phyloP scores from a whole-genome alignment of 1,140 invertebrate species.

The Micrasema minimum region DNA sequence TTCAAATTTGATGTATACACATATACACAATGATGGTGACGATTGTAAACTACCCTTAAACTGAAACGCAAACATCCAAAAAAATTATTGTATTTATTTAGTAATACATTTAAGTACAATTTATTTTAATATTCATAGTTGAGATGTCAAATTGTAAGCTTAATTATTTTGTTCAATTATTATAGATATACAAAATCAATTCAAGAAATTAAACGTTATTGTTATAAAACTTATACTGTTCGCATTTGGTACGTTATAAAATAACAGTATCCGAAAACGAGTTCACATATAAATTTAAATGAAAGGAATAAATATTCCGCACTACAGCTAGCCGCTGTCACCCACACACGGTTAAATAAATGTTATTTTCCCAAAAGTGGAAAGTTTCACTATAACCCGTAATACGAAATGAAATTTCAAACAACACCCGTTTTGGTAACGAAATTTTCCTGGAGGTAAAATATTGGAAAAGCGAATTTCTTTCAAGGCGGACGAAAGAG shows the following conservation, averaged over 20 bases:
- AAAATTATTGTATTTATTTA: no score
- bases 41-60: no score
- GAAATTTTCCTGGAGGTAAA: constrained; percentile 40
- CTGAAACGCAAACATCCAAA: no score
- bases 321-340: not conserved
- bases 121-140: no score
- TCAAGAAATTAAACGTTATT: not conserved
- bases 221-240: not conserved
- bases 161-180: no score
- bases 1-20: no score
- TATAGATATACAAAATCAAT: not conserved
- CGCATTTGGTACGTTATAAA: not conserved
- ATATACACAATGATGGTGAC: no score
- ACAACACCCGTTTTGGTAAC: constrained; percentile 44
- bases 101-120: no score
- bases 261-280: not conserved
- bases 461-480: constrained; percentile 40
- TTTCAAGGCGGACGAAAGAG: constrained; percentile 12
- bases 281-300: not conserved
- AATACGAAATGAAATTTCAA: constrained; percentile 41
- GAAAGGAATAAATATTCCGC: not conserved
- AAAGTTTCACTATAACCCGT: constrained; percentile 32
- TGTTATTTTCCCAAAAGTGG: constrained; percentile 18
- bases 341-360: not conserved
- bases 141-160: no score